Evolutionary conservation across 2,797 vertebrate genomes (phyloP).

Genomic region (Crocodylus rhombifer): DNA sequence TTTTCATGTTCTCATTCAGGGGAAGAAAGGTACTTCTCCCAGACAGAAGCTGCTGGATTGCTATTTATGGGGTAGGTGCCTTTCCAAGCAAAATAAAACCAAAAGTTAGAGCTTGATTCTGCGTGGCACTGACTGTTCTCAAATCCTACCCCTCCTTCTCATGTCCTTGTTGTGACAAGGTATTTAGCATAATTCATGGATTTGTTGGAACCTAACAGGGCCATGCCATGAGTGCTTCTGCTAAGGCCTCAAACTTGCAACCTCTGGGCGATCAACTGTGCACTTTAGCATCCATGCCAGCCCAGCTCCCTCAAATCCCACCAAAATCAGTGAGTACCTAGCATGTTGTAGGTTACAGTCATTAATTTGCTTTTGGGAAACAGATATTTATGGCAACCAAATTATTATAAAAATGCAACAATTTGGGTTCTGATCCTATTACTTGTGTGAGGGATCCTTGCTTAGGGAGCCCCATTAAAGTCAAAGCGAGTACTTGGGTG

Average conservation of each 20-base stretch:
- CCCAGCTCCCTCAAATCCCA: background rate
- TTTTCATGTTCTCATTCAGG: background rate
- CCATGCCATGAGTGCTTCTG: no score
- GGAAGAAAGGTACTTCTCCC: background rate
- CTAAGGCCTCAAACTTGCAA: no score
- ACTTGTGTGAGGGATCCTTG: slow-evolving; percentile 15
- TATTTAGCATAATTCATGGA: no score
- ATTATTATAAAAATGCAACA: background rate
- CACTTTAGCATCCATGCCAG: no score
- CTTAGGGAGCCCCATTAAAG: background rate
- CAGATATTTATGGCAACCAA: background rate
- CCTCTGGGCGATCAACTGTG: no score
- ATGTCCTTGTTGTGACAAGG: no score
- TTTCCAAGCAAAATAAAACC: background rate
- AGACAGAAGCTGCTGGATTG: background rate
- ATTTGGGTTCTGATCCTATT: background rate
- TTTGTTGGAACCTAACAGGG: no score
- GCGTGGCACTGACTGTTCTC: background rate
- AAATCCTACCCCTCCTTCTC: background rate
- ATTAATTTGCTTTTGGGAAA: background rate
- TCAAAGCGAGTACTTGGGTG: slow-evolving; percentile 22
- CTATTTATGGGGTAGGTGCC: background rate
- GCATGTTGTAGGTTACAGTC: background rate
- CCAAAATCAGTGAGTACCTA: rapidly evolving
- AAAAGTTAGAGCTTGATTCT: background rate